phyloP scores from a whole-genome alignment of 1,140 invertebrate genomes.

The Drosophila sp. region DNA sequence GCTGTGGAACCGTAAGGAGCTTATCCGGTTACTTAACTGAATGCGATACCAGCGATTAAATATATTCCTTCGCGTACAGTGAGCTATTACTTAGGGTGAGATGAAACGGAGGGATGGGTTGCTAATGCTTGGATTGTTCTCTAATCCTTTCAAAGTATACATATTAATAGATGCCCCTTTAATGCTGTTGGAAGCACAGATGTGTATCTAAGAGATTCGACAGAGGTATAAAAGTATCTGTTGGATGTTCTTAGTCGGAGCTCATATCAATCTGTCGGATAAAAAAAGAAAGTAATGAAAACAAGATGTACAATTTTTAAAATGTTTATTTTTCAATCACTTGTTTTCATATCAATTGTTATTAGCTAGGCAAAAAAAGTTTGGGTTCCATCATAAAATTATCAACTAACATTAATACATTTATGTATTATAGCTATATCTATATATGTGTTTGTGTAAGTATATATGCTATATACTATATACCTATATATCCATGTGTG shows the following conservation, averaged over 20 bases:
- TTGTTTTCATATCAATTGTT: slow-evolving; percentile 77
- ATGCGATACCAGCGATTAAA: slow-evolving; percentile 23
- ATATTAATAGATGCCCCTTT: slow-evolving; percentile 1
- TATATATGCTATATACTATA: no score
- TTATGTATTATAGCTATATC: no score
- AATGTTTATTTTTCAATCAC: slow-evolving; percentile 80
- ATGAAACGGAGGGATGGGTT: neutral
- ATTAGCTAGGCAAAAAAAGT: slow-evolving; percentile 74
- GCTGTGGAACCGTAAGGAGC: slow-evolving; percentile 2
- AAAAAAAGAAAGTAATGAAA: neutral
- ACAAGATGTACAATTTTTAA: slow-evolving; percentile 37
- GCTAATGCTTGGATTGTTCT: neutral
- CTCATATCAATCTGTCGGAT: no score
- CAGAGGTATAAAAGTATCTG: neutral
- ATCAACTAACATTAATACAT: slow-evolving; percentile 75
- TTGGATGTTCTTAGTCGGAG: no score
- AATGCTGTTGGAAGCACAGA: neutral
- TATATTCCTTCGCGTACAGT: neutral
- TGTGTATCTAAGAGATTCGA: neutral
- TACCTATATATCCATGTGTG: slow-evolving; percentile 19
- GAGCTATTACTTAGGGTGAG: neutral
- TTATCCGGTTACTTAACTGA: slow-evolving; percentile 31
- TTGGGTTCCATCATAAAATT: slow-evolving; percentile 49
- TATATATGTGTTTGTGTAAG: slow-evolving; percentile 38
- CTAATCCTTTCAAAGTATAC: neutral